A percentile compares a stretch with the other conserved stretches of the same genome.
These are phyloP conservation scores for Pangasianodon hypophthalmus DNA, from an alignment of 2,113 vertebrate genomes.

Conservation along the genomic window DNA sequence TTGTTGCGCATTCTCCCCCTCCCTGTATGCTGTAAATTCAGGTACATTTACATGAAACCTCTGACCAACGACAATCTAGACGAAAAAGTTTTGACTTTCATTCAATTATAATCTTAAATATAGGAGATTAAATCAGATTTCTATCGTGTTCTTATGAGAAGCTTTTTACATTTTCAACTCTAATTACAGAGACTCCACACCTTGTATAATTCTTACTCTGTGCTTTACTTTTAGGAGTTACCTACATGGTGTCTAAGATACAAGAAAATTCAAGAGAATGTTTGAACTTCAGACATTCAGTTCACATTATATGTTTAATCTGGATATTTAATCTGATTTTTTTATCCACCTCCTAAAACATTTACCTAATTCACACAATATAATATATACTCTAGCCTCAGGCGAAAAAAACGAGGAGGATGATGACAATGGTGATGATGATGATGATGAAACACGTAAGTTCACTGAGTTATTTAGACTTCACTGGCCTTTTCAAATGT, in stretches of 20 bases:
- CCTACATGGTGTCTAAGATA: no score
- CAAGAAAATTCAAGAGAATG: no score
- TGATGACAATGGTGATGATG: no score
- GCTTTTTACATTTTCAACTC: background rate
- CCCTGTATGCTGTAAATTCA: no score
- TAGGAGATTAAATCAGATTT: background rate
- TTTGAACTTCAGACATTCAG: no score
- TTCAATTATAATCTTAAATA: no score
- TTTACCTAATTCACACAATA: background rate
- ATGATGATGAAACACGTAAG: background rate
- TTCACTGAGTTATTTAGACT: background rate
- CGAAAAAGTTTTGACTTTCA: no score
- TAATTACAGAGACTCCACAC: background rate
- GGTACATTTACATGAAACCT: no score
- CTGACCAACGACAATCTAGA: no score
- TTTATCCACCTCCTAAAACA: background rate
- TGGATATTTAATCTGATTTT: background rate
- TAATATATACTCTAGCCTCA: background rate
- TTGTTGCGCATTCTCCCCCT: no score
- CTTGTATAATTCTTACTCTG: background rate
- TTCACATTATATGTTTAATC: background rate
- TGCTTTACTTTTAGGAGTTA: background rate
- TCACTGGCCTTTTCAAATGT: background rate
- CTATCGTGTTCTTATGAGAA: background rate
- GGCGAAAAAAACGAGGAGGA: background rate